These are phyloP conservation scores for Tribolium castaneum DNA, from an alignment of 1,140 invertebrate genomes.

Conservation along the genomic window DNA sequence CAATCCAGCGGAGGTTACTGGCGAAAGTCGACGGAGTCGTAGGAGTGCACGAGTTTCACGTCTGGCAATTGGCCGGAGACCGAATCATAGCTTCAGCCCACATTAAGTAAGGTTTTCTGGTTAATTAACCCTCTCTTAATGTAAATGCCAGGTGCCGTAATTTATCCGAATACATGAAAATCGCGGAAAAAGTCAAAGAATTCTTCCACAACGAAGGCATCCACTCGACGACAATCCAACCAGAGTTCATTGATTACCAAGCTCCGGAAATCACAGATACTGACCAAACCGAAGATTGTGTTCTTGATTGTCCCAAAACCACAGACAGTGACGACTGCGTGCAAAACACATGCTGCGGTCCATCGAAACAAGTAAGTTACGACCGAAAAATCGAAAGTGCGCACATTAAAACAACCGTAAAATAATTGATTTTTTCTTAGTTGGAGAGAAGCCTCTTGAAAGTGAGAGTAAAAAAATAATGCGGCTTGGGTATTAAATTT, in stretches of 20 bases:
- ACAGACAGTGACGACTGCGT: slow-evolving; percentile 78
- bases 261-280: slow-evolving; percentile 56
- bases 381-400: background rate
- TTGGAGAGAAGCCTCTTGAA: slow-evolving; percentile 26
- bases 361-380: slow-evolving; percentile 72
- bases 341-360: slow-evolving; percentile 85
- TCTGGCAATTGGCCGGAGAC: slow-evolving; percentile 93
- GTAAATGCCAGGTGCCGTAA: slow-evolving; percentile 77
- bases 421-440: slow-evolving; percentile 14
- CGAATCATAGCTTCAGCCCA: slow-evolving; percentile 94
- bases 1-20: slow-evolving; percentile 85
- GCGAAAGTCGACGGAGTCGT: slow-evolving; percentile 90
- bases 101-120: slow-evolving; percentile 72
- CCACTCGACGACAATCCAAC: slow-evolving; percentile 93
- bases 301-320: slow-evolving; percentile 87
- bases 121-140: background rate
- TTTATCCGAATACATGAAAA: slow-evolving; percentile 90
- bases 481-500: slow-evolving; percentile 26
- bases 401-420: background rate
- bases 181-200: slow-evolving; percentile 94
- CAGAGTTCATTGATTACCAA: slow-evolving; percentile 86
- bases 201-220: slow-evolving; percentile 95
- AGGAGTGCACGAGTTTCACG: slow-evolving; percentile 94
- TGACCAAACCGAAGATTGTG: slow-evolving; percentile 69
- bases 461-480: slow-evolving; percentile 16